These are phyloP conservation scores for Heliothis peltigera DNA, from an alignment of 2,888 invertebrate species.

Conservation along the genomic window DNA sequence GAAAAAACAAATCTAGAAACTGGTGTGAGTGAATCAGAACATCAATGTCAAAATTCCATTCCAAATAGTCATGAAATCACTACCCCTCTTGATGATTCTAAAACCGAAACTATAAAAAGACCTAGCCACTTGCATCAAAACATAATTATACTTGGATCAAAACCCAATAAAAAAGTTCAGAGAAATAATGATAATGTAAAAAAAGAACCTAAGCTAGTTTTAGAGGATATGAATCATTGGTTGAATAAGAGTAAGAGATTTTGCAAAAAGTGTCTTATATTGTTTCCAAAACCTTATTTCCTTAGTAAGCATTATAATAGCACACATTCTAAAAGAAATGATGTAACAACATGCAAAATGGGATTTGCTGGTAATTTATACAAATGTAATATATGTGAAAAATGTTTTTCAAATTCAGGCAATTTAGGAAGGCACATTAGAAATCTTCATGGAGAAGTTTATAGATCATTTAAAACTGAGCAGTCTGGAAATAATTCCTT, in stretches of 20 bases:
- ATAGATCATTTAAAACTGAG: conserved; percentile 5
- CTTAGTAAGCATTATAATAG: conserved; percentile 23
- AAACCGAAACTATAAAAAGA: conserved; percentile 13
- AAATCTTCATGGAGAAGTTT: conserved; percentile 54
- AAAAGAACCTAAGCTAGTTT: conserved; percentile 61
- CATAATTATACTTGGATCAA: conserved; percentile 75
- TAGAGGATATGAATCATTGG: conserved; percentile 69
- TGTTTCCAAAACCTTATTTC: conserved; percentile 68
- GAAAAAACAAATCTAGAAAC: conserved; percentile 24
- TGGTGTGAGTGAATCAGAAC: not conserved
- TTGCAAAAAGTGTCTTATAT: conserved; percentile 75
- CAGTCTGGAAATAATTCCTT: conserved; percentile 14
- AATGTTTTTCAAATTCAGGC: conserved; percentile 40
- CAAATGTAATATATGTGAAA: conserved; percentile 65
- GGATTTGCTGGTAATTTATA: conserved; percentile 34
- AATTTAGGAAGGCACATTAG: conserved; percentile 65
- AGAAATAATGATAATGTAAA: conserved; percentile 17
- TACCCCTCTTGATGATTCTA: not conserved
- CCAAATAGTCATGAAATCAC: not conserved
- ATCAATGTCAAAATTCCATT: not conserved
- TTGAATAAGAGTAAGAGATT: conserved; percentile 71
- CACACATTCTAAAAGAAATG: conserved; percentile 16
- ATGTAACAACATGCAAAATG: not conserved
- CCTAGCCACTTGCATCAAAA: conserved; percentile 55
- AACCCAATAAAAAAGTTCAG: conserved; percentile 56